phyloP scores from a whole-genome alignment of 2,113 vertebrate species.

The Lepidothrix coronata region DNA sequence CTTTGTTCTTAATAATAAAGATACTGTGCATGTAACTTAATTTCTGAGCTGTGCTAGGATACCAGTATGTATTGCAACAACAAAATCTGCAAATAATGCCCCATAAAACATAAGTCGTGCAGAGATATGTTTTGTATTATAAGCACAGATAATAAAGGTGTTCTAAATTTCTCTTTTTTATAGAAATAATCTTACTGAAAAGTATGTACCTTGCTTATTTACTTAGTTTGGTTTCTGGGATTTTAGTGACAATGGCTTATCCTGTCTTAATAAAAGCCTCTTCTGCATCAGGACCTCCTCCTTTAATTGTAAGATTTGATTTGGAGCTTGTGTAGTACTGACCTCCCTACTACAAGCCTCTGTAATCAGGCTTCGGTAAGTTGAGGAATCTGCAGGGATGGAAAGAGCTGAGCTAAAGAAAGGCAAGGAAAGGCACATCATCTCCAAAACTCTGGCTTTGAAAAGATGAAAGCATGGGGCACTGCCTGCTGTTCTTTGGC shows the following conservation, averaged over 20 bases:
- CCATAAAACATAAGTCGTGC: neutral
- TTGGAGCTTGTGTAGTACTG: neutral
- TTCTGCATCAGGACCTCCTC: neutral
- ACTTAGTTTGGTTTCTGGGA: neutral
- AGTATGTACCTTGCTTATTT: neutral
- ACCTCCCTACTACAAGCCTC: neutral
- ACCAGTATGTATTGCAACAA: neutral
- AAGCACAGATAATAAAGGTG: neutral
- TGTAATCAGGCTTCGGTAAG: neutral
- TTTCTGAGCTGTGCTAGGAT: slow-evolving; percentile 32
- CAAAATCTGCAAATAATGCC: neutral
- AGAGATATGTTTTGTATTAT: neutral
- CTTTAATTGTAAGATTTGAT: neutral
- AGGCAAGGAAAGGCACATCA: neutral
- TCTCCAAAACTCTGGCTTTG: neutral
- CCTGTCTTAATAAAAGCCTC: neutral
- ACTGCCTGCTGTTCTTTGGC: neutral
- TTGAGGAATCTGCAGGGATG: neutral
- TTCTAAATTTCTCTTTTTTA: neutral
- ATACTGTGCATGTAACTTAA: slow-evolving; percentile 21
- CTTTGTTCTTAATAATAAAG: neutral
- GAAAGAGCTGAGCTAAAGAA: neutral
- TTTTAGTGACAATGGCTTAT: neutral
- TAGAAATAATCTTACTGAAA: neutral
- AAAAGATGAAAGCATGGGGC: neutral